A percentile compares a stretch with the other conserved stretches of the same genome.
phyloP scores from a whole-genome alignment of 2,797 vertebrate genomes.

The Rhinophrynus dorsalis region DNA sequence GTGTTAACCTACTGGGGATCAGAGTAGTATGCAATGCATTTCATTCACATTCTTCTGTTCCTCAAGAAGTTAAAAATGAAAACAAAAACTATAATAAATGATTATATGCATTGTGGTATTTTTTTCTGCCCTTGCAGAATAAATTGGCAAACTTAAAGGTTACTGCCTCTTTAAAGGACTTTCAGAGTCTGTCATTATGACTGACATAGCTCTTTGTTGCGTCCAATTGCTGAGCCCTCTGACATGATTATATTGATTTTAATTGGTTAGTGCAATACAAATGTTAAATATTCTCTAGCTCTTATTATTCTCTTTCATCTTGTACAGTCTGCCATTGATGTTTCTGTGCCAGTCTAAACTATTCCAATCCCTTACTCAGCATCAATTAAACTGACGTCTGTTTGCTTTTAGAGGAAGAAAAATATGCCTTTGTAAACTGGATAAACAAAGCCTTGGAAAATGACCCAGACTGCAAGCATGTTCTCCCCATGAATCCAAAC shows the following conservation, averaged over 20 bases:
- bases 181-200: too few relatives aligned
- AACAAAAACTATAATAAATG: too few relatives aligned
- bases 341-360: neutral
- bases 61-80: too few relatives aligned
- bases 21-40: too few relatives aligned
- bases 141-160: too few relatives aligned
- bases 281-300: neutral
- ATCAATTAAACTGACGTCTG: neutral
- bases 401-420: conserved; percentile 86
- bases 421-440: conserved; percentile 96
- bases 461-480: conserved; percentile 86
- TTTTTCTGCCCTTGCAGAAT: too few relatives aligned
- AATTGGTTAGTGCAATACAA: neutral
- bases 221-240: too few relatives aligned
- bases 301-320: neutral
- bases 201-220: too few relatives aligned
- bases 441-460: conserved; percentile 94
- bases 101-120: too few relatives aligned
- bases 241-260: neutral
- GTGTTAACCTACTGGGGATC: too few relatives aligned
- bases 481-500: conserved; percentile 92
- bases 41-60: too few relatives aligned
- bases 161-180: too few relatives aligned
- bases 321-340: neutral
- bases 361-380: neutral